phyloP scores from a whole-genome alignment of 1,140 invertebrate species.

The Linepithema humile region DNA sequence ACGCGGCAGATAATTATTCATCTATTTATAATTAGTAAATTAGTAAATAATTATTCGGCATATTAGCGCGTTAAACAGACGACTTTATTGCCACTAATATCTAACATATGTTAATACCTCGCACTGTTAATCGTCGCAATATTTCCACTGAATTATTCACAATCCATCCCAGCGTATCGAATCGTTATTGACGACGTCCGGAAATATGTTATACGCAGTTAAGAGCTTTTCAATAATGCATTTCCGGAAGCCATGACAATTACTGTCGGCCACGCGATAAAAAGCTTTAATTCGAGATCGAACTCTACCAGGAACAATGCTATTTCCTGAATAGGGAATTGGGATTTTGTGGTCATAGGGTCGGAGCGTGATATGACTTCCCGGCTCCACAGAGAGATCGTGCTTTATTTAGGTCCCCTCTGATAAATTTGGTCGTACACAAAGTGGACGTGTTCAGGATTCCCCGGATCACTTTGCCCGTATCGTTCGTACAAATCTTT shows the following conservation, averaged over 20 bases:
- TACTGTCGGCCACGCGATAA: constrained; percentile 14
- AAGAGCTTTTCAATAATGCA: constrained; percentile 38
- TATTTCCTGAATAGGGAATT: constrained; percentile 58
- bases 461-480: neutral
- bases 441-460: constrained; percentile 39
- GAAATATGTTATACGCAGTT: constrained; percentile 43
- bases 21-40: neutral
- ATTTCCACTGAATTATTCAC: constrained; percentile 30
- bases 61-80: neutral
- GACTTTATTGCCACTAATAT: neutral
- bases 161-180: constrained; percentile 1
- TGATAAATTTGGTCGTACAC: constrained; percentile 61
- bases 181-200: constrained; percentile 10
- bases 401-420: constrained; percentile 52
- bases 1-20: neutral
- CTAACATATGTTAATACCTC: neutral
- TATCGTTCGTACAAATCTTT: neutral
- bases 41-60: constrained; percentile 14
- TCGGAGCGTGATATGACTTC: constrained; percentile 62
- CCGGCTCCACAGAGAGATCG: constrained; percentile 39
- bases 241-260: constrained; percentile 6
- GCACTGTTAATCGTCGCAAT: neutral
- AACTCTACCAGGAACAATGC: constrained; percentile 16
- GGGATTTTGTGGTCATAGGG: constrained; percentile 55
- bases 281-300: constrained; percentile 53